A percentile compares a stretch with the other conserved stretches of the same genome.
These are phyloP conservation scores for Adelges cooleyi DNA, from an alignment of 1,140 invertebrate genomes.

Conservation along the genomic window DNA sequence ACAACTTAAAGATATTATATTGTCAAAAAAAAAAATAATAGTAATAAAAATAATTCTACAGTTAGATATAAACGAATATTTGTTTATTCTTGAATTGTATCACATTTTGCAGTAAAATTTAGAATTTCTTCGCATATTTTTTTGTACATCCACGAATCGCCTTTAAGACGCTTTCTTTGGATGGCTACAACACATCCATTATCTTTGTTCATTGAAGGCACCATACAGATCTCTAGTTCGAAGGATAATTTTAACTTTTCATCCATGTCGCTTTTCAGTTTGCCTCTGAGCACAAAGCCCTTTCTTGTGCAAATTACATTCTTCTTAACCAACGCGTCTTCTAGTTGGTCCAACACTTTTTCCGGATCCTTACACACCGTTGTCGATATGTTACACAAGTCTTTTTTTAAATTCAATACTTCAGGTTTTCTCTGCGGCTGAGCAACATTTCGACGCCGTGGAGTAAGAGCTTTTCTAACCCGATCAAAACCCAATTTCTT, in stretches of 20 bases:
- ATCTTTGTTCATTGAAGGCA: constrained; percentile 38
- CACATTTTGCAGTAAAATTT: constrained; percentile 30
- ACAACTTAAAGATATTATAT: not conserved
- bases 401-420: constrained; percentile 39
- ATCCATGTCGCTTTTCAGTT: constrained; percentile 36
- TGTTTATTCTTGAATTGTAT: constrained; percentile 6
- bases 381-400: constrained; percentile 60
- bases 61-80: too few species aligned
- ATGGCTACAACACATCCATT: constrained; percentile 49
- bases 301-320: constrained; percentile 57
- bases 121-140: constrained; percentile 73
- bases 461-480: constrained; percentile 15
- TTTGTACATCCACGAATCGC: constrained; percentile 77
- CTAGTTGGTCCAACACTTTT: constrained; percentile 49
- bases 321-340: constrained; percentile 50
- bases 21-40: not conserved
- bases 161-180: constrained; percentile 63
- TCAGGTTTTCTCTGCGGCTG: constrained; percentile 1
- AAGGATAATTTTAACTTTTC: constrained; percentile 46
- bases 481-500: not conserved
- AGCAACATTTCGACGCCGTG: not conserved
- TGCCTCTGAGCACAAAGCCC: constrained; percentile 51
- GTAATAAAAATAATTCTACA: not conserved
- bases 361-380: constrained; percentile 54
- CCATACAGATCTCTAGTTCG: constrained; percentile 66